Percentiles rank a stretch among this genome's conserved stretches.
These are phyloP conservation scores for Pithys albifrons DNA, from an alignment of 2,113 vertebrate species.

Conservation along the genomic window DNA sequence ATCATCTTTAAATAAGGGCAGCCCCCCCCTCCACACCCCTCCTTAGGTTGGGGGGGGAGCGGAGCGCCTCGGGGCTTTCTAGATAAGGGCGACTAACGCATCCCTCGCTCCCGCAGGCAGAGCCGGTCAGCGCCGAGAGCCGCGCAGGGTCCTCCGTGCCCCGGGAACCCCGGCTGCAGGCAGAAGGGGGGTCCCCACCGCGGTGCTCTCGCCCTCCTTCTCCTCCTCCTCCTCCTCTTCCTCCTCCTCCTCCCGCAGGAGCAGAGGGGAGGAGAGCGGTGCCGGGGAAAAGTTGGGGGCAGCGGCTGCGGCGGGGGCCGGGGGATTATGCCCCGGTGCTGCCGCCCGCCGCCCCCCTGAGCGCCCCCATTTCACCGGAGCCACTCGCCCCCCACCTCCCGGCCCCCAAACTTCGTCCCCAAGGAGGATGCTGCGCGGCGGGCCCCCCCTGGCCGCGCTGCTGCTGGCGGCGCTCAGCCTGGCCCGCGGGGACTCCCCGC, in stretches of 20 bases:
- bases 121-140: neutral
- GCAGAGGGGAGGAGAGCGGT: slow-evolving; percentile 39
- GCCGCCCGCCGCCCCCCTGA: neutral
- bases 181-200: slow-evolving; percentile 28
- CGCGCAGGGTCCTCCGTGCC: neutral
- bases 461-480: no score
- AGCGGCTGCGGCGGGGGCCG: neutral
- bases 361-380: neutral
- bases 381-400: neutral
- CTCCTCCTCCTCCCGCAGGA: slow-evolving; percentile 17
- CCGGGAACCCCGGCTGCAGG: slow-evolving; percentile 2
- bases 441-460: slow-evolving; percentile 70
- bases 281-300: slow-evolving; percentile 31
- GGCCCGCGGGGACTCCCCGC: no score
- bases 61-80: slow-evolving; percentile 32
- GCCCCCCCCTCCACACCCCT: slow-evolving; percentile 42
- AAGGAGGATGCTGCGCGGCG: slow-evolving; percentile 73
- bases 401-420: neutral
- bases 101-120: slow-evolving; percentile 46
- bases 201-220: neutral
- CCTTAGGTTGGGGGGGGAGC: neutral
- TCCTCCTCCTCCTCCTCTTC: slow-evolving; percentile 16
- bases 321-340: neutral
- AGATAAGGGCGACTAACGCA: slow-evolving; percentile 40
- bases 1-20: slow-evolving; percentile 71